Evolutionary conservation across 2,797 vertebrate species (phyloP), one percentile per base, ranked within the genome.

Genomic region (Diceros bicornis): DNA sequence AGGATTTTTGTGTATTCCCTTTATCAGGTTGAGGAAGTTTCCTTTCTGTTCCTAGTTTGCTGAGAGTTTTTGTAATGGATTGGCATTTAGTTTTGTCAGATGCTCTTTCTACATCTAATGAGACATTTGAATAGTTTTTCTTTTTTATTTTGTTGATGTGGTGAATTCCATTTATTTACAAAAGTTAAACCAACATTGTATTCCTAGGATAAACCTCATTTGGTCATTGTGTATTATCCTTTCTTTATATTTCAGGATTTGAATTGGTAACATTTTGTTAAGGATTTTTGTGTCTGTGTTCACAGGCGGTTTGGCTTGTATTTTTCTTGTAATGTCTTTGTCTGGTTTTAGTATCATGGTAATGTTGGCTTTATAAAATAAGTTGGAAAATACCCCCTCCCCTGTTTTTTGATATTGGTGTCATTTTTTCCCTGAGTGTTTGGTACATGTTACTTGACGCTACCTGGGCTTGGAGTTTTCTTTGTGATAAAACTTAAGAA

Each of bases 211-310:
- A 78, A 93, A 78, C 34, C 9, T 32, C 10, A 34, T 50, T 82
- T 55, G 55, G 32, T 86, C 41, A 75, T 61, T 68, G 23, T n/a
- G 2, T 81, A 81, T 84, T 86, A 20, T 41, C 32, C 8, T 69
- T 93, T 92, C 50, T 71, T 85, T 29, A 7, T 74, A 3, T 77
- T 94, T 62, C 41, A 17, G 32, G 18, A 68, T 91, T 44, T 91
- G 72, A 79, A 52, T 89, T 79, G 64, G n/a, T 89, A 41, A 61
- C 27, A 72, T 66, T 94, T 87, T 68, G n/a, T 79, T 47, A 95
- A 32, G 32, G 41, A 64, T 64, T 86, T 78, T 89, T 89, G 3
- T 81, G 41, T 72, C 50, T 20, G 0, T 71, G 21, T 47, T 89
- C 82, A 59, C 68, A 13, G 68, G 82, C 47, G 32, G 2, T 55